Base-by-base conservation (phyloP, 2,797 vertebrate species). In the Oceanodroma leucorhoa region DNA sequence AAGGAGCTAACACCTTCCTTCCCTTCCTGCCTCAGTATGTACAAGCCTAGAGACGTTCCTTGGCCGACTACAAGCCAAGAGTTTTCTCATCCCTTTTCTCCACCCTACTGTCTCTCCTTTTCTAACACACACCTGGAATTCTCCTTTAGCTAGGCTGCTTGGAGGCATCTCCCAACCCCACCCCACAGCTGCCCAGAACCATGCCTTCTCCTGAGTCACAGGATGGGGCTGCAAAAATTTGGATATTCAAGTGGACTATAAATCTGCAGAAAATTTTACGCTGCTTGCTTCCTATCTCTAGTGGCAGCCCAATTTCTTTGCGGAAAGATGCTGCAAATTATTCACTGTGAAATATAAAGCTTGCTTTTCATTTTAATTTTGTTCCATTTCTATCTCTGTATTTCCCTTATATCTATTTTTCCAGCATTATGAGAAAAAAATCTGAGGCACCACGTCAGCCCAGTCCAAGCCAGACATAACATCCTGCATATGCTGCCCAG, bases 391-490 rank as follows among this genome's bases (percentile, higher is more conserved):
- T 83, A 91, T 91, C 84, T 64, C 75, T 69, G 69, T 80, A 85
- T 93, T 95, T 91, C 82, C 81, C 82, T 91, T 80, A 24, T 89
- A 90, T 89, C 90, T 90, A 62, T 79, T 94, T 96, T 96, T 92
- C 90, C 94, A 92, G 73, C 43, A 36, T 80, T 87, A 79, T 27
- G n/a, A 83, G 67, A 58, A 83, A 91, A 76, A 64, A 89, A 57
- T n/a, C 58, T 5, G 11, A 89, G 55, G 95, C 88, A 95, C 95
- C 95, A 96, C 93, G 88, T 97, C 95, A 96, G 93, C 91, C 85
- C 86, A 29, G 90, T 43, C 66, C 86, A 77, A 96, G 94, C 95
- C 95, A 97, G 96, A 96, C 95, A 93, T 94, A 97, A 96, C 95
- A 96, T 96, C 96, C 95, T 96, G 96, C 16, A 0, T 78, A 26